phyloP scores from a whole-genome alignment of 2,113 vertebrate species.

The Heliornis fulica region DNA sequence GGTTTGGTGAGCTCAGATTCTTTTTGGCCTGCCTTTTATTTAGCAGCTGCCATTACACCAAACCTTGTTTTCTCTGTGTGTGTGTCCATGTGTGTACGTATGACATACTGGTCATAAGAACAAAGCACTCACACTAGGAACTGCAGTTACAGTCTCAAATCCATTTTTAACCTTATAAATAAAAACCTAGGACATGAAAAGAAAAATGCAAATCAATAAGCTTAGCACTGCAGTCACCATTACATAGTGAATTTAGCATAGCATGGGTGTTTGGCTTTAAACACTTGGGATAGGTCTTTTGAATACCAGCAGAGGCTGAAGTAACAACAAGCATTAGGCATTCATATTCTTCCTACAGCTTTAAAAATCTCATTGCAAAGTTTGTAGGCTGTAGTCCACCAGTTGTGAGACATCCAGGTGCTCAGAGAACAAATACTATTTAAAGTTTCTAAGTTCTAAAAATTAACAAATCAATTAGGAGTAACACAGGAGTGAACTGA shows the following conservation, averaged over 20 bases:
- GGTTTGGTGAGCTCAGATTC: not conserved
- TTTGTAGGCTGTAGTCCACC: not conserved
- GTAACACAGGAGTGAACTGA: not conserved
- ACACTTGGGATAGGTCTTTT: not conserved
- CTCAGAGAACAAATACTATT: not conserved
- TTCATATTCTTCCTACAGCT: not conserved
- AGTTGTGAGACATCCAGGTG: not conserved
- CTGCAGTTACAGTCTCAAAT: not conserved
- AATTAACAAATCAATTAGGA: not conserved
- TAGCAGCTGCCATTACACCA: not conserved
- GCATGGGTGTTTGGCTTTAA: not conserved
- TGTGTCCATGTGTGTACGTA: not conserved
- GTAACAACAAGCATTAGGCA: not conserved
- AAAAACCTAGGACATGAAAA: not conserved
- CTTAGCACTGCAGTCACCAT: not conserved
- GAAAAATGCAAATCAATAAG: not conserved
- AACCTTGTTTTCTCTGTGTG: not conserved
- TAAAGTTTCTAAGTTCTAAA: not conserved
- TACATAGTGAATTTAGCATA: not conserved
- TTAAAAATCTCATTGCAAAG: not conserved
- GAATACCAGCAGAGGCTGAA: not conserved
- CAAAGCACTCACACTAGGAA: not conserved
- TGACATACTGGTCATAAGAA: not conserved
- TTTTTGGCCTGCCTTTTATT: not conserved
- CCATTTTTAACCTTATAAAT: not conserved